Conservation (phyloP, 37 sponge, comb jelly and placozoan genomes). For the Tethya wilhelma region DNA sequence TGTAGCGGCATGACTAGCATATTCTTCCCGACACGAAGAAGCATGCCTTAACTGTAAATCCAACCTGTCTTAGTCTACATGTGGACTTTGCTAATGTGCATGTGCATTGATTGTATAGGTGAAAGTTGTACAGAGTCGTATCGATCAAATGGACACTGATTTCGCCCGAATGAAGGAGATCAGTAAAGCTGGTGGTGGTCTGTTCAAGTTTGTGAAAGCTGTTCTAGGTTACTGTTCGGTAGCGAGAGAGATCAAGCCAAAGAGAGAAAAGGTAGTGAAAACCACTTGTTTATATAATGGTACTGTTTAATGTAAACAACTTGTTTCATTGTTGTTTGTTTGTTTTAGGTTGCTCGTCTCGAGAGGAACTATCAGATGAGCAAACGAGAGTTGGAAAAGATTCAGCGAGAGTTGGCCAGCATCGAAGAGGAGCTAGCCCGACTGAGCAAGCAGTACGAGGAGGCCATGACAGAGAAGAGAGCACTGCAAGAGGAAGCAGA, state of each 20-base stretch:
- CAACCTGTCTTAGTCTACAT: too few species aligned
- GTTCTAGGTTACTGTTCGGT: conserved; percentile 98
- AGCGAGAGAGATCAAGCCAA: conserved; percentile 97
- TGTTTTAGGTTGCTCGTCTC: conserved; percentile 82
- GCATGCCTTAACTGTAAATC: too few species aligned
- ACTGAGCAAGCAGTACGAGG: conserved; percentile 88
- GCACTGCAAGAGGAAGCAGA: conserved; percentile 96
- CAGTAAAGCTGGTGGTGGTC: conserved; percentile 94
- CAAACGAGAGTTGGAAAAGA: conserved; percentile 95
- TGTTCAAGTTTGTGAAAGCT: conserved; percentile 96
- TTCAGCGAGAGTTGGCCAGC: conserved; percentile 84
- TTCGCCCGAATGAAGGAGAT: conserved; percentile 88
- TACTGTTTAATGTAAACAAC: not conserved
- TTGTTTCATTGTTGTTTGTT: not conserved
- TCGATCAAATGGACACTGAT: conserved; percentile 83
- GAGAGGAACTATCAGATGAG: conserved; percentile 94
- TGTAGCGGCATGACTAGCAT: too few species aligned
- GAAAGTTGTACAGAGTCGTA: conserved; percentile 37
- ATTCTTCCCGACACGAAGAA: too few species aligned
- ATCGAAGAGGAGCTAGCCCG: conserved; percentile 82
- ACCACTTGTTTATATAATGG: not conserved
- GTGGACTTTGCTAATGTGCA: too few species aligned
- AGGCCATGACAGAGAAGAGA: conserved; percentile 92
- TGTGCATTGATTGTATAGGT: conserved; percentile 39
- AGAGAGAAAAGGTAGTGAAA: conserved; percentile 85